These are phyloP conservation scores for Erpobdella octoculata DNA, from an alignment of 2,888 invertebrate genomes.

Conservation along the genomic window DNA sequence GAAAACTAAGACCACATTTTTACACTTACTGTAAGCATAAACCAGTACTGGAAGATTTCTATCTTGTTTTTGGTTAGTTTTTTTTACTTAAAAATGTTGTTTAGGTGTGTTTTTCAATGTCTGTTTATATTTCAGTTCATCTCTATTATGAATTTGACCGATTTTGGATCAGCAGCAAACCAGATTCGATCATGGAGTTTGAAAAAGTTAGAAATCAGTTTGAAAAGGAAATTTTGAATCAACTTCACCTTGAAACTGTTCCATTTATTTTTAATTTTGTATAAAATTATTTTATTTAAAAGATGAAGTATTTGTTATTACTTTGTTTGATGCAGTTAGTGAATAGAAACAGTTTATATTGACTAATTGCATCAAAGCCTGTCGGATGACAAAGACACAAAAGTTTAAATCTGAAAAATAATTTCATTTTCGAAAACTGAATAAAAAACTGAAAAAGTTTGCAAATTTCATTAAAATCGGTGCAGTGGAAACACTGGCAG, in stretches of 20 bases:
- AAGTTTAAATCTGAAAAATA: no score
- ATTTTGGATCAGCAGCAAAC: constrained; percentile 84
- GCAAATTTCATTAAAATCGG: no score
- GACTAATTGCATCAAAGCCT: no score
- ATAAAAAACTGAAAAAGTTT: no score
- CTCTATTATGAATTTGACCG: constrained; percentile 87
- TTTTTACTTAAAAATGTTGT: neutral
- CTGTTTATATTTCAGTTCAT: constrained; percentile 58
- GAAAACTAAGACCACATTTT: constrained; percentile 13
- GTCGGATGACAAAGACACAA: no score
- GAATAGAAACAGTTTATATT: no score
- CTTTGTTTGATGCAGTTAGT: no score
- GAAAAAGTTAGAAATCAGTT: constrained; percentile 76
- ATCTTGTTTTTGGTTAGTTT: constrained; percentile 14
- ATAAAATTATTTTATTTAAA: neutral
- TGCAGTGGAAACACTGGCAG: no score
- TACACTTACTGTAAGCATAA: neutral
- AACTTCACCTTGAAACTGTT: constrained; percentile 30
- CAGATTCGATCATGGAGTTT: constrained; percentile 90
- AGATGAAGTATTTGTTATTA: no score
- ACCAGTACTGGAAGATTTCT: neutral
- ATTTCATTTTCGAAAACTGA: no score
- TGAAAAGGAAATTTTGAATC: constrained; percentile 36
- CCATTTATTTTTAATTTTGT: constrained; percentile 16
- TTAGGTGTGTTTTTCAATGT: neutral